Base-by-base conservation (phyloP, 1,140 invertebrate species). In the Vollenhovia emeryi region DNA sequence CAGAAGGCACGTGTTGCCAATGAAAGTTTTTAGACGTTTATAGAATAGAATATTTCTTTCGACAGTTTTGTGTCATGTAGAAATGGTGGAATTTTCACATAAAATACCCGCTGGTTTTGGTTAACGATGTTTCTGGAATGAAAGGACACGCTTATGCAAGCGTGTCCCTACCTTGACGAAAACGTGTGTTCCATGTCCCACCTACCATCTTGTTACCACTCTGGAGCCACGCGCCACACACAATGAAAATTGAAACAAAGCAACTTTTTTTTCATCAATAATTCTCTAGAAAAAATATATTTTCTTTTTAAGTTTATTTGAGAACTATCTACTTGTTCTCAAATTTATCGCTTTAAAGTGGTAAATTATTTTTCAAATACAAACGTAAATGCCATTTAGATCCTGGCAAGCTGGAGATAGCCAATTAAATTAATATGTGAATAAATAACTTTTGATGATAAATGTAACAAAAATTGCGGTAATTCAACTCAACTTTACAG, bases 181-280 rank as follows among this genome's bases (percentile, higher is more conserved):
- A 79, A 74, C n/a, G n/a, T n/a, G n/a, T n/a, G n/a, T 3, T 36
- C n/a, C n/a, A 27, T 73, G 6, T 7, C 9, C 8, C 27, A 18
- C 11, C 40, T 50, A 50, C 50, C 64, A 15, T n/a, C 6, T 43
- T 43, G 13, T 15, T 66, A 21, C n/a, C 4, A n/a, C n/a, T n/a
- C n/a, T n/a, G 3, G 50, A 62, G 87, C 87, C 88, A 90, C 88
- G 86, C 73, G 88, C 88, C 89, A 87, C 75, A 83, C 83, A 89
- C 62, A 55, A 66, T 33, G 48, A 66, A 62, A 84, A 78, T 76
- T 74, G 76, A 90, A 88, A 85, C n/a, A 3, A 6, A 52, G n/a
- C 18, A 36, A 36, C 33, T 9, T 33, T 71, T 71, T 30, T 21
- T 33, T 50, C 11, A 3, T 0, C 4, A 33, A 52, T 64, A 40